Evolutionary conservation across 1,140 invertebrate species (phyloP), one percentile per base, ranked within the genome.

Genomic region (Belonocnema kinseyi): DNA sequence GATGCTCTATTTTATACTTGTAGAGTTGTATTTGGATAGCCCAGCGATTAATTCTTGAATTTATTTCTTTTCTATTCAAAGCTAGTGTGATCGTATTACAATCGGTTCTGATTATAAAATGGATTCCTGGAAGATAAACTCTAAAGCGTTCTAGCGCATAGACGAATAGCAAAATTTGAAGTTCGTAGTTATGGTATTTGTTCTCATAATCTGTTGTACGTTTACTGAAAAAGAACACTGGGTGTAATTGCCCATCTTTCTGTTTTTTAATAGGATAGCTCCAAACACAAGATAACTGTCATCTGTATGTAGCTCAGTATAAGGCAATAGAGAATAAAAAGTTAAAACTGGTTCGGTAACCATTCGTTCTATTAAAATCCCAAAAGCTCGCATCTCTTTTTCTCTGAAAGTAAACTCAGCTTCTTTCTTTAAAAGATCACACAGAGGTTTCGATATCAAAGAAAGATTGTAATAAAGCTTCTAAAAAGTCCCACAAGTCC

Each of bases 1-100:
- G n/a, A n/a, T n/a, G n/a, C n/a, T n/a, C 74, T 75, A 56, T 54
- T 54, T 73, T 50, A 50, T 54, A 73, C 4, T 73, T 54, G 16
- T 56, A 73, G 16, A 33, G 12, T 33, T 73, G 52, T 3, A 75
- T 11, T 8, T 61, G 50, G 33, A 16, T 54, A 19, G 73, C 73
- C 73, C 73, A 75, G 4, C 56, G 56, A 3, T 46, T 11, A 21
- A 75, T 75, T 40, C 73, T 26, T n/a, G 73, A 19, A 40, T 75
- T 66, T 52, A 75, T 66, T 8, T 56, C 61, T 50, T 75, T 56
- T 51, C 66, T 75, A 40, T 50, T 54, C 52, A 77, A 66, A 3
- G 76, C 56, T 26, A 66, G n/a, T 17, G 50, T 56, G 7, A 77
- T 61, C 12, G 71, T 50, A 14, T 19, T 53, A 19, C 72, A 73